Conservation (phyloP, 2,888 invertebrate genomes). For the Drosophila differens region DNA sequence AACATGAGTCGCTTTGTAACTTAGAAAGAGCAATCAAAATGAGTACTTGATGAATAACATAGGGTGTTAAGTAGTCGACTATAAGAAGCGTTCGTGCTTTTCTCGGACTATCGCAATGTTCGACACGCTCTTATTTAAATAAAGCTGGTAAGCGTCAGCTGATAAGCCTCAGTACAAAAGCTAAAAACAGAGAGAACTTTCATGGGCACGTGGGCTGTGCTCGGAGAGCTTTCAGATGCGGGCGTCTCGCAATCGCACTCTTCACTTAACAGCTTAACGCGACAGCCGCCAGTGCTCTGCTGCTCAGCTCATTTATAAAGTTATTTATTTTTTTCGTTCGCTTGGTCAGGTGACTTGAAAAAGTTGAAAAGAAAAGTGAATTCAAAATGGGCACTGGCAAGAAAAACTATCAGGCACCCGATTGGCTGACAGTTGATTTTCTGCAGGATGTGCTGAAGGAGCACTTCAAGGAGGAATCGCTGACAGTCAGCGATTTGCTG, state of each 20-base stretch:
- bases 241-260: conserved; percentile 39
- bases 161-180: conserved; percentile 30
- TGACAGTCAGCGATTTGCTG: conserved; percentile 76
- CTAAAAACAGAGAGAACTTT: conserved; percentile 73
- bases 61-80: conserved; percentile 13
- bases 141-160: conserved; percentile 26
- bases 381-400: conserved; percentile 82
- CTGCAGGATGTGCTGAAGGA: conserved; percentile 84
- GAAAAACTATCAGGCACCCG: conserved; percentile 80
- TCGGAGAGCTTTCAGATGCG: conserved; percentile 21
- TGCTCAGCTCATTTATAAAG: conserved; percentile 38
- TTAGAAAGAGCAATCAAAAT: background rate
- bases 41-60: background rate
- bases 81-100: background rate
- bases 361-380: conserved; percentile 22
- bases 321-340: conserved; percentile 22
- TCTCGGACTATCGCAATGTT: background rate
- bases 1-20: background rate
- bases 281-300: conserved; percentile 43
- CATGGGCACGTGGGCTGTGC: conserved; percentile 47
- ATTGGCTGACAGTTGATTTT: conserved; percentile 83
- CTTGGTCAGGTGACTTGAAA: conserved; percentile 79
- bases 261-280: conserved; percentile 32
- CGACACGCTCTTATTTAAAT: conserved; percentile 4
- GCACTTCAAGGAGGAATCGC: conserved; percentile 82